Evolutionary conservation across 2,797 vertebrate genomes (phyloP).

Genomic region (Coregonus sp.): DNA sequence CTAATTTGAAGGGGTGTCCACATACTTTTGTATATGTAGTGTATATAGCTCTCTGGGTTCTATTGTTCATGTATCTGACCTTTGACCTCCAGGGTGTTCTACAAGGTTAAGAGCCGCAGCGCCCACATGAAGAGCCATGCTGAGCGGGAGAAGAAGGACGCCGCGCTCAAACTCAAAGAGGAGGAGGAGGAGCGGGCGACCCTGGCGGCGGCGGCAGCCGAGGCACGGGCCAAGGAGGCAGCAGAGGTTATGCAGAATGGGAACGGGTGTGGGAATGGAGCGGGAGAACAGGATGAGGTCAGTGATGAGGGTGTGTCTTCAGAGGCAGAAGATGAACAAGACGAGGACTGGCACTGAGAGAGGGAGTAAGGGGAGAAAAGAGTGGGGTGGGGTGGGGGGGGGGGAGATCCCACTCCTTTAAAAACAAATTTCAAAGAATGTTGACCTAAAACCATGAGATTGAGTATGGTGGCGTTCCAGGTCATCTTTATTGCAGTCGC

Average conservation of each 20-base stretch:
- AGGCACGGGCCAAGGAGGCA: slow-evolving; percentile 28
- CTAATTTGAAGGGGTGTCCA: too few relatives aligned
- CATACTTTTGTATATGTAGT: too few relatives aligned
- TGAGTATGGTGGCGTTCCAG: background rate
- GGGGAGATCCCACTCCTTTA: background rate
- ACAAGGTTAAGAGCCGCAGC: slow-evolving; percentile 93
- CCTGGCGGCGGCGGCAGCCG: slow-evolving; percentile 19
- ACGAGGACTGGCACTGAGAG: slow-evolving; percentile 78
- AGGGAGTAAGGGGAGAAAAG: background rate
- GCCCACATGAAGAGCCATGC: slow-evolving; percentile 96
- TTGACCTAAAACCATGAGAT: background rate
- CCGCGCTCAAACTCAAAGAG: slow-evolving; percentile 80
- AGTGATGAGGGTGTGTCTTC: slow-evolving; percentile 75
- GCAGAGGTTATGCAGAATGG: slow-evolving; percentile 30
- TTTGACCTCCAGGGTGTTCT: slow-evolving; percentile 78
- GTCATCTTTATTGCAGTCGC: background rate
- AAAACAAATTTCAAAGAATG: slow-evolving; percentile 9
- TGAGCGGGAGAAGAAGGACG: slow-evolving; percentile 91
- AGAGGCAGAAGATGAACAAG: slow-evolving; percentile 69
- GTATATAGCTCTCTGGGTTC: too few relatives aligned
- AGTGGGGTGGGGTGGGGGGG: background rate
- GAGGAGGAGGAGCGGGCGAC: slow-evolving; percentile 69
- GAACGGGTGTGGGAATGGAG: slow-evolving; percentile 13
- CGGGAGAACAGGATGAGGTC: slow-evolving; percentile 63
- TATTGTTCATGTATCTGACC: background rate